Conservation (phyloP, 2,797 vertebrate genomes). For the Sebastes kiyomatsui region DNA sequence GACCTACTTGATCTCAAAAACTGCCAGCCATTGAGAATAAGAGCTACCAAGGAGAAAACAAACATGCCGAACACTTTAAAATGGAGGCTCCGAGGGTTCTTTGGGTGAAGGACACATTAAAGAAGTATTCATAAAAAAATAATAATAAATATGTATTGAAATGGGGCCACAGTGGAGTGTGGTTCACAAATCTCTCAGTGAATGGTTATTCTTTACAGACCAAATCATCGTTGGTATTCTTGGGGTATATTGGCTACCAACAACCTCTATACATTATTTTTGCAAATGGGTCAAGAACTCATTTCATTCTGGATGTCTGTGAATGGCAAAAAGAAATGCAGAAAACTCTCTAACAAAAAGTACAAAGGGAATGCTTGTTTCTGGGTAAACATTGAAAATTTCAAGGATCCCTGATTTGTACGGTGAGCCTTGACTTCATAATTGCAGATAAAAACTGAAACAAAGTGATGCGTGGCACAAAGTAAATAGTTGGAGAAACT, state of each 20-base stretch:
- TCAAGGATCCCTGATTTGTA: not conserved
- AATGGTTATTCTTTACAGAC: not conserved
- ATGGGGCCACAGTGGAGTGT: not conserved
- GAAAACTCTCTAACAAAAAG: not conserved
- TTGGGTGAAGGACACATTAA: not conserved
- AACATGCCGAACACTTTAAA: not conserved
- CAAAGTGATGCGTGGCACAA: not conserved
- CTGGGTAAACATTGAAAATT: not conserved
- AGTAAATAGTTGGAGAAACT: not conserved
- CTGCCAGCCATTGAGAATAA: not conserved
- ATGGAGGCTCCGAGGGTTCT: not conserved
- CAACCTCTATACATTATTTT: not conserved
- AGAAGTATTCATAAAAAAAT: not conserved
- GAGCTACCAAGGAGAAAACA: not conserved
- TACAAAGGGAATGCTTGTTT: not conserved
- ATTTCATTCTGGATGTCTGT: not conserved
- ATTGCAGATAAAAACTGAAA: not conserved
- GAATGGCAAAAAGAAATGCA: not conserved
- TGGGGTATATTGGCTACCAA: not conserved
- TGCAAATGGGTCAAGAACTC: not conserved
- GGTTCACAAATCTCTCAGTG: not conserved
- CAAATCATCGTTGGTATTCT: not conserved
- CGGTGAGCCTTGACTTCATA: too few relatives aligned
- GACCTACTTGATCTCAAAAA: slow-evolving; percentile 23
- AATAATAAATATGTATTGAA: not conserved